Percentiles rank a stretch among this genome's conserved stretches.
These are phyloP conservation scores for Heliconius cydno DNA, from an alignment of 2,888 invertebrate genomes.

Conservation along the genomic window DNA sequence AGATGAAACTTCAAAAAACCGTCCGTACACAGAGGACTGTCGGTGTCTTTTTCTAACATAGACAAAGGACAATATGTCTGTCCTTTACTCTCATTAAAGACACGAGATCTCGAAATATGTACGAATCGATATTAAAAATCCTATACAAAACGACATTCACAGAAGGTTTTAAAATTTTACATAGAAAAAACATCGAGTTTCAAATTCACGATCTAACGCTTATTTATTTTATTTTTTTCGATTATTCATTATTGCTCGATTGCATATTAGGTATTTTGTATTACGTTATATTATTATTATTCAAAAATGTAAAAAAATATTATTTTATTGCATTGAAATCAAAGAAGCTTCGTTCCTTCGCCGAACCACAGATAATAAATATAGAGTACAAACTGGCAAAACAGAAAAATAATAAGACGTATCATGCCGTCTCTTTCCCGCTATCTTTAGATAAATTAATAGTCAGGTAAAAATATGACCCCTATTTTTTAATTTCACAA, in stretches of 20 bases:
- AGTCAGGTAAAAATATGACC: neutral
- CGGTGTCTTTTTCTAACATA: neutral
- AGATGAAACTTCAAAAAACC: constrained; percentile 16
- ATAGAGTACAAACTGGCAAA: neutral
- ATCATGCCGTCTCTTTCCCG: neutral
- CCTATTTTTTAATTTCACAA: neutral
- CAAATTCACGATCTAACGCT: constrained; percentile 22
- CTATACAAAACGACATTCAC: constrained; percentile 33
- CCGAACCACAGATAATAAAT: constrained; percentile 11
- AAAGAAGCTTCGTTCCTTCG: constrained; percentile 26
- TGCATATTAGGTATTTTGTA: constrained; percentile 15
- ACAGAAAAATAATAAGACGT: neutral
- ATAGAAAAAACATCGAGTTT: constrained; percentile 34
- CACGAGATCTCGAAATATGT: neutral
- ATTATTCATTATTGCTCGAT: constrained; percentile 42
- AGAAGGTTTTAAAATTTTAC: constrained; percentile 32
- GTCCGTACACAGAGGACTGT: neutral
- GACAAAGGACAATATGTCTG: neutral
- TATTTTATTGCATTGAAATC: constrained; percentile 43
- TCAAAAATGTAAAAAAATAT: constrained; percentile 40
- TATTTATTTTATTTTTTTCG: constrained; percentile 4
- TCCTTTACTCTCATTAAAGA: neutral
- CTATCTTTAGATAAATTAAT: neutral
- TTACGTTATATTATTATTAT: constrained; percentile 22
- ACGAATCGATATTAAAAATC: constrained; percentile 25